These are phyloP conservation scores for Henicopernis longicauda DNA, from an alignment of 2,113 vertebrate genomes.

Conservation along the genomic window DNA sequence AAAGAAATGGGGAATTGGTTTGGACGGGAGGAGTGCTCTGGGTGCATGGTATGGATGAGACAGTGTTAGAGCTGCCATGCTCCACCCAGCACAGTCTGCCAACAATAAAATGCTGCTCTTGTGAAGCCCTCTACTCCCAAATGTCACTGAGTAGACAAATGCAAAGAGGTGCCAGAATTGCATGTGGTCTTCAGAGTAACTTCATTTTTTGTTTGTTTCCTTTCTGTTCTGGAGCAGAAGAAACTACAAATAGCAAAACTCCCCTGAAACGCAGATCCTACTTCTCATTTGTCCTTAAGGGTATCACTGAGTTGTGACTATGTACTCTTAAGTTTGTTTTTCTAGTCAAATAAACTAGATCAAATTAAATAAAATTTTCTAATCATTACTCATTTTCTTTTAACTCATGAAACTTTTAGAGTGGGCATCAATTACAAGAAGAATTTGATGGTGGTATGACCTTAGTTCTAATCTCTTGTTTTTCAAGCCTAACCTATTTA, in stretches of 20 bases:
- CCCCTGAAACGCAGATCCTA: not conserved
- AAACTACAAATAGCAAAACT: not conserved
- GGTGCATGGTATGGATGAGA: not conserved
- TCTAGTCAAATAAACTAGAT: not conserved
- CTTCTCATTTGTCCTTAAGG: not conserved
- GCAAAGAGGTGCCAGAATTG: not conserved
- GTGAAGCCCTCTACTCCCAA: not conserved
- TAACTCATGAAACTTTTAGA: not conserved
- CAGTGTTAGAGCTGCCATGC: rapidly evolving
- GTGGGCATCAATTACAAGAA: not conserved
- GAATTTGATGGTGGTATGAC: not conserved
- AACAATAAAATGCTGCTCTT: not conserved
- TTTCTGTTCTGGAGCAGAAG: not conserved
- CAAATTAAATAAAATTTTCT: not conserved
- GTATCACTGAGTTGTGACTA: not conserved
- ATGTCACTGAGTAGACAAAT: not conserved
- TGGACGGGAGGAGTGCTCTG: not conserved
- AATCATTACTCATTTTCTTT: not conserved
- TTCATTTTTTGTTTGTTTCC: not conserved
- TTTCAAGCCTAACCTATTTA: not conserved
- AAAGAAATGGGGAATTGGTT: not conserved
- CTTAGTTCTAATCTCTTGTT: not conserved
- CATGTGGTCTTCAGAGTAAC: not conserved
- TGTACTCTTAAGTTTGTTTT: not conserved
- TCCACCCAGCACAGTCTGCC: not conserved